Evolutionary conservation across 2,113 vertebrate species (phyloP), one percentile per base, ranked within the genome.

Genomic region (Hippocampus guttulatus): DNA sequence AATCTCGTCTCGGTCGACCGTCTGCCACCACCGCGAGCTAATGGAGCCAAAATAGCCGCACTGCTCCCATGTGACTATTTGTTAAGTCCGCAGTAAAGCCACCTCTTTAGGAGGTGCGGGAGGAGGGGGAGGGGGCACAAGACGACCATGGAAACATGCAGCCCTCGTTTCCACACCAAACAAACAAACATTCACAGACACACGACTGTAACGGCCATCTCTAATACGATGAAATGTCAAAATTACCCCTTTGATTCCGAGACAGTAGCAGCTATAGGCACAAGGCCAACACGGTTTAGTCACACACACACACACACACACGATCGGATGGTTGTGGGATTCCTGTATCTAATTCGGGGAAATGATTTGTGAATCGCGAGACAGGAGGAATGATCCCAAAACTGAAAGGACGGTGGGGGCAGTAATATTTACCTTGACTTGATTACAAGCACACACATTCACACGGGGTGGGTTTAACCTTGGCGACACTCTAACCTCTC

Each of bases 71-170:
- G 89, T 91, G 91, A 92, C 90, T 90, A 92, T 93, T 92, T 91
- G 90, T 92, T 90, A 93, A 93, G 90, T 84, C 88, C 90, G 88
- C 84, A 91, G 87, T 76, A 90, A 91, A 92, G 90, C 88, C 87
- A 67, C 60, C 81, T 86, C 82, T 87, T 85, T 88, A 91, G 83
- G 85, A 70, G 11, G 55, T 12, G 55, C 5, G 55, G 55, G 0
- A 1, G 18, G 30, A 8, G 16, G 5, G 2, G 30, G 10, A 21
- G 77, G 61, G 20, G 11, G 76, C 81, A 77, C 75, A 54, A 62
- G 71, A 23, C 49, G 80, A 65, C 72, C 78, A 71, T 86, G 88
- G 88, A 90, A 90, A 88, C 81, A 87, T 64, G 75, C 70, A 51
- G 74, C 69, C 79, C 61, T 78, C 75, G 66, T 83, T 82, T 80